These are phyloP conservation scores for Lithosia quadra DNA, from an alignment of 2,888 invertebrate species.

Conservation along the genomic window DNA sequence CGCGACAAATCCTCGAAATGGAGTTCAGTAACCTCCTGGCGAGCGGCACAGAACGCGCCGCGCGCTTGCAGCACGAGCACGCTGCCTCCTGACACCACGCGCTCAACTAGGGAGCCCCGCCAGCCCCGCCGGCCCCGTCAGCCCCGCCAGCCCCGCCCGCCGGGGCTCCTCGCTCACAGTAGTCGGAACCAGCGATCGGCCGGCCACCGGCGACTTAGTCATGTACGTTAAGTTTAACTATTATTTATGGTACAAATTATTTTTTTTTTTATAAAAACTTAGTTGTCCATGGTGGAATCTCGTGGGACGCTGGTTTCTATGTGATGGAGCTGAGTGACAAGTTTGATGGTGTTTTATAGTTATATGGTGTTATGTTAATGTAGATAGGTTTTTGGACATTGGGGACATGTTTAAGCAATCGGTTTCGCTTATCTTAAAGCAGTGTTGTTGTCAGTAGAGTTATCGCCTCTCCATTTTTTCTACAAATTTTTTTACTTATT, in stretches of 20 bases:
- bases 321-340: conserved; percentile 14
- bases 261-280: conserved; percentile 17
- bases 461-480: too few species aligned
- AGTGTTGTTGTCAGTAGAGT: too few species aligned
- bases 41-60: conserved; percentile 93
- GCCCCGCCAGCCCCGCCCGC: background rate
- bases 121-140: conserved; percentile 12
- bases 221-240: conserved; percentile 34
- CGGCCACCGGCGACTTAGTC: conserved; percentile 41
- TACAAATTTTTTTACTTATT: too few species aligned
- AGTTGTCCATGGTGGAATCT: conserved; percentile 27
- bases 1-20: conserved; percentile 95
- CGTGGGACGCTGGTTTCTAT: conserved; percentile 25
- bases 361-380: conserved; percentile 7
- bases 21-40: conserved; percentile 96
- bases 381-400: background rate
- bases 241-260: conserved; percentile 50
- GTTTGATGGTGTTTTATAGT: conserved; percentile 52
- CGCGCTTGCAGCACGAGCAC: conserved; percentile 77
- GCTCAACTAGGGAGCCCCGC: conserved; percentile 53
- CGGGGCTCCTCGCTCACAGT: background rate
- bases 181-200: conserved; percentile 20
- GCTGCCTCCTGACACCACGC: conserved; percentile 80
- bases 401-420: background rate
- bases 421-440: too few species aligned